Base-by-base conservation (phyloP, 1,140 invertebrate species). In the Epicauta chinensis region DNA sequence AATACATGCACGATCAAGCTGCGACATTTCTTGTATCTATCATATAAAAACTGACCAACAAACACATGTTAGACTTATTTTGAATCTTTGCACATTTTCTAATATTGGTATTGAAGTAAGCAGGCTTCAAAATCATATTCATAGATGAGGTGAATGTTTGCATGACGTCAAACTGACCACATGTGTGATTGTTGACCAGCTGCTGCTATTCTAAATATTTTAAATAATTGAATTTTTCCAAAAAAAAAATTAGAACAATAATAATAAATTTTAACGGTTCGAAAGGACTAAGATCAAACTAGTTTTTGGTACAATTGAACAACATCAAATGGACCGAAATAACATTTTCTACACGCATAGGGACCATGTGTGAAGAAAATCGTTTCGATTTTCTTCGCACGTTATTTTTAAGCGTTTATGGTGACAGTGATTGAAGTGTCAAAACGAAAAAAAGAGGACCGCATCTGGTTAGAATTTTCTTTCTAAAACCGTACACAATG, bases 321-420 rank as follows among this genome's bases (percentile, higher is more conserved):
- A 44, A 54, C 46, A 58, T 58, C 56, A 58, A 58, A 58, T 58
- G 47, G 47, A 58, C 56, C 56, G 56, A 52, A 58, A 55, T 55
- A 55, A 55, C 46, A n/a, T n/a, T n/a, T n/a, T n/a, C n/a, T n/a
- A 46, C 44, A 58, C 51, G 51, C 40, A 34, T 23, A 34, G 15
- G 36, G 30, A 11, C n/a, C 54, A 53, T 46, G 51, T 58, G 56
- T 58, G 51, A 54, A 45, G 51, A 54, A 52, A 54, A 54, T 53
- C 43, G 44, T 51, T 50, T 34, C 34, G 43, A 54, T 58, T 58
- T 58, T 41, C 51, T 54, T 50, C 41, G 44, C 50, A 51, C 45
- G 40, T 54, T 51, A 54, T 58, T 53, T 53, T 58, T 53, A 51
- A 58, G 39, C 30, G 42, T 54, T 49, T 49, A 58, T 53, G 47